Base-by-base conservation (phyloP, 2,888 invertebrate species). In the Meandrusa payeni region DNA sequence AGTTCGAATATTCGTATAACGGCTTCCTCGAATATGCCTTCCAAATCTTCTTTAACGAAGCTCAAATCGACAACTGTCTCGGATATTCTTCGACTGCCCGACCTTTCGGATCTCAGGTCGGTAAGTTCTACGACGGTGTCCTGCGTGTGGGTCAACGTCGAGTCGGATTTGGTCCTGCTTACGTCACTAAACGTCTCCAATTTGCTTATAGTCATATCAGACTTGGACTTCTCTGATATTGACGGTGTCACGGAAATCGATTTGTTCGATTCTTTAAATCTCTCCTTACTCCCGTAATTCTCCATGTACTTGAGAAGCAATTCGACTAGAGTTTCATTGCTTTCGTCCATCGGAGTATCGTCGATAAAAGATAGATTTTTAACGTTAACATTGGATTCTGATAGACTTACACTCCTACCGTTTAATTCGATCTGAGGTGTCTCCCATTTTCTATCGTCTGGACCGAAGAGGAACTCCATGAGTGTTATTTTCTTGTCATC, bases 231-330 rank as follows among this genome's bases (percentile, higher is more conserved):
- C 23, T 86, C 87, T 1, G 83, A 83, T 0, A 87, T 43, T 2
- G 78, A 79, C 0, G 85, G 85, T 0, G 85, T 82, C 1, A 77
- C 47, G 1, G 78, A 77, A 20, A 75, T 64, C 0, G 73, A 70
- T 60, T 77, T 33, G 0, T 56, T 51, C 2, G 61, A 54, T 13
- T 69, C 66, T 28, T 59, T 58, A 15, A 52, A 59, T 38, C 73
- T 79, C 0, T 76, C 78, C 46, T 73, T 76, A 0, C 59, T 61
- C 0, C 66, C 65, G 33, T 82, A 87, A 48, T 67, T 70, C 23
- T 89, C 87, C 80, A 88, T 88, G 24, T 87, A 88, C 48, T 88
- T 85, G 0, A 88, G 55, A 0, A 88, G 53, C 67, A 88, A 76
- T 57, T 88, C 88, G 0, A 88, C 88, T 50, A 88, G 45, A 0